Evolutionary conservation across 1,140 invertebrate species (phyloP).

Genomic region (Diorhabda elongata): DNA sequence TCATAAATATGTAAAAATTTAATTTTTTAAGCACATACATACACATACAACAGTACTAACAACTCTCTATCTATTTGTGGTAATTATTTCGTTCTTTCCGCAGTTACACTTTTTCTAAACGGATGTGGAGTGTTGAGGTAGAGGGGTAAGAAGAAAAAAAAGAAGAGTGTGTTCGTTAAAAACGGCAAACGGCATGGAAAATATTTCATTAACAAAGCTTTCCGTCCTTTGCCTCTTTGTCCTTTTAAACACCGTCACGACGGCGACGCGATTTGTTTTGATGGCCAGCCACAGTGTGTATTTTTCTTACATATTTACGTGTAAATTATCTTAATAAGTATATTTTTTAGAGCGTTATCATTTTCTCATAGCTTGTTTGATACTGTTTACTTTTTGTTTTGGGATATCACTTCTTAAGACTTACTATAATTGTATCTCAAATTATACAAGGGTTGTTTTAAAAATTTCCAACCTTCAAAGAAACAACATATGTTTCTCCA

Average conservation of each 20-base stretch:
- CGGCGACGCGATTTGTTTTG: neutral
- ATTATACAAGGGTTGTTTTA: too few relatives aligned
- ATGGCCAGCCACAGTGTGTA: neutral
- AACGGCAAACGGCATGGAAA: constrained; percentile 1
- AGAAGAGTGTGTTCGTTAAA: neutral
- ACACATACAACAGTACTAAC: neutral
- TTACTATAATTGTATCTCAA: too few relatives aligned
- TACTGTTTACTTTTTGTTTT: too few relatives aligned
- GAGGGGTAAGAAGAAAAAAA: neutral
- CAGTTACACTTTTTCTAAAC: constrained; percentile 1
- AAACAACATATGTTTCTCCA: too few relatives aligned
- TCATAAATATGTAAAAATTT: too few relatives aligned
- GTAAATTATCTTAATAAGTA: neutral
- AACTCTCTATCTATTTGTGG: neutral
- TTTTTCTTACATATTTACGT: neutral
- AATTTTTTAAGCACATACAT: neutral
- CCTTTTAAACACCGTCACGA: neutral
- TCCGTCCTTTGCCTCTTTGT: constrained; percentile 1
- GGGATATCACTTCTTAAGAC: too few relatives aligned
- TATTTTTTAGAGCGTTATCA: too few relatives aligned
- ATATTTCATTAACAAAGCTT: constrained; percentile 3
- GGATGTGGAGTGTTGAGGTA: neutral
- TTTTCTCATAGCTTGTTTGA: too few relatives aligned
- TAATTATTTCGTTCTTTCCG: neutral
- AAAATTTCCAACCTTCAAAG: too few relatives aligned